Base-by-base conservation (phyloP, 2,113 vertebrate species). In the Lepus timidus region DNA sequence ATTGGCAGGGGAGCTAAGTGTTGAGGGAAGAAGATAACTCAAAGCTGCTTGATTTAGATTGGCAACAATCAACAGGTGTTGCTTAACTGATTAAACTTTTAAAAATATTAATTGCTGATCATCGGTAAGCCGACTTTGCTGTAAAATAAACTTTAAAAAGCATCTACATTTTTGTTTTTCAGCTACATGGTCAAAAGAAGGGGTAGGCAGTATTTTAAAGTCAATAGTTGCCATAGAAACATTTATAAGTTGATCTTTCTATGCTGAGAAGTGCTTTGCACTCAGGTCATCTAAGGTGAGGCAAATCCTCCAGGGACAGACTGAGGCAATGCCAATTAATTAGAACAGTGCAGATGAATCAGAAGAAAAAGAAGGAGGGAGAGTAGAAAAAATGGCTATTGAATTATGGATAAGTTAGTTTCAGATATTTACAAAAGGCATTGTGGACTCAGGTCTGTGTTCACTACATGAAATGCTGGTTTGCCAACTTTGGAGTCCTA, bases 161-260 rank as follows among this genome's bases (percentile, higher is more conserved):
- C 68, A 94, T 51, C 22, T 61, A 10, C 73, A 68, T 76, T 88
- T 27, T 64, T 58, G n/a, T 67, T 23, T 96, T 89, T 91, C 85
- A 91, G 33, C 67, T 91, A 11, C 20, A 25, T 65, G 23, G 36
- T 91, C 86, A 80, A 91, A 94, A 2, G 23, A 84, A 20, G 70
- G 19, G 20, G 70, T 82, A 86, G 49, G 61, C 29, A 61, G 25
- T 71, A 64, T 70, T 96, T 93, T 61, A 58, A 75, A 93, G 80
- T 96, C 67, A 88, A 31, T 64, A 5, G 97, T 97, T 97, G 52
- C 92, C 81, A 96, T 82, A 87, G 96, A 91, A 96, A 97, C 36
- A 25, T 89, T 96, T 93, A 55, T 71, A 86, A 76, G 71, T 81
- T 95, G 81, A 91, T 93, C 90, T 96, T 91, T 90, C 90, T 83